phyloP scores from a whole-genome alignment of 2,888 invertebrate species.

The Cheilosia soror region DNA sequence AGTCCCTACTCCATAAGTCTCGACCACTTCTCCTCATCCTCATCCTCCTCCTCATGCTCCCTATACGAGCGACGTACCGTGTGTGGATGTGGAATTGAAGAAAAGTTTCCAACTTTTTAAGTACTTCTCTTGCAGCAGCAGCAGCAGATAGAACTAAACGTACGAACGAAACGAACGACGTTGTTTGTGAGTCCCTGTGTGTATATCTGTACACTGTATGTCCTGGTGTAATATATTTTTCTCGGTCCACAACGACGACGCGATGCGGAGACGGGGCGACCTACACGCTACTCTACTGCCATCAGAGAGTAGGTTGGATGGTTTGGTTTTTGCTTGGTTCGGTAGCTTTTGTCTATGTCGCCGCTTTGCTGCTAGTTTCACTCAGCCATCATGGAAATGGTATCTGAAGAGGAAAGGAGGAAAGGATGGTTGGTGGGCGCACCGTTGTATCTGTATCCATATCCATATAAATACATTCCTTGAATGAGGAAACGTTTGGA shows the following conservation, averaged over 20 bases:
- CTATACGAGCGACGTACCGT: background rate
- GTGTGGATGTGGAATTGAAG: conserved; percentile 46
- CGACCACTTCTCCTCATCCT: conserved; percentile 25
- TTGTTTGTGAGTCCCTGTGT: conserved; percentile 35
- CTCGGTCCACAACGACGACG: conserved; percentile 21
- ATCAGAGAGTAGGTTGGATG: conserved; percentile 31
- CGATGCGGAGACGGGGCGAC: conserved; percentile 8
- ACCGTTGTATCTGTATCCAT: conserved; percentile 40
- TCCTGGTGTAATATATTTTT: conserved; percentile 50
- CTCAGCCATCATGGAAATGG: conserved; percentile 41
- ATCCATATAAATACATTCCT: conserved; percentile 50
- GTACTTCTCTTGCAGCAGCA: conserved; percentile 34
- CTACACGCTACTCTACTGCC: conserved; percentile 2
- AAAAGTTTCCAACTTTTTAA: conserved; percentile 67
- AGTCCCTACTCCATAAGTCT: conserved; percentile 35
- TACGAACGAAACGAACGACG: conserved; percentile 12
- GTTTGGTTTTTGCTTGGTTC: conserved; percentile 57
- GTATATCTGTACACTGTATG: too few species aligned
- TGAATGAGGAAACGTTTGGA: conserved; percentile 67
- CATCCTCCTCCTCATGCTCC: background rate
- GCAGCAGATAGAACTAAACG: conserved; percentile 8
- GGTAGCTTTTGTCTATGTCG: conserved; percentile 65
- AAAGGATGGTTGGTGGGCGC: conserved; percentile 4
- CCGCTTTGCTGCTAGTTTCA: conserved; percentile 54
- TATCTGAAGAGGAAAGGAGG: conserved; percentile 21